Conservation (phyloP, 2,797 vertebrate genomes). For the Trematomus bernacchii region DNA sequence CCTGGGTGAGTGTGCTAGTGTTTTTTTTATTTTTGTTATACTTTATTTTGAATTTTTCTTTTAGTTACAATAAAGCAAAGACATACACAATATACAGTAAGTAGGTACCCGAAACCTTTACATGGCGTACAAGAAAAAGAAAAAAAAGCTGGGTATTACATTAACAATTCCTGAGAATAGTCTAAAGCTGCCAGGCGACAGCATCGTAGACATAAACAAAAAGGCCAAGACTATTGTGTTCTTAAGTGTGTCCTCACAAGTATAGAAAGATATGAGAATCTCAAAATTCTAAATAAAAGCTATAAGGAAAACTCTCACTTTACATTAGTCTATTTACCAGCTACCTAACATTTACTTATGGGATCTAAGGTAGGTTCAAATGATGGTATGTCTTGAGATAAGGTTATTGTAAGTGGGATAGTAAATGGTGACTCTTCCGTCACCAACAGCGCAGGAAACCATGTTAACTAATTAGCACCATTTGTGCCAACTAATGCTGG, state of each 20-base stretch:
- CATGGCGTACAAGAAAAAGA: too few relatives aligned
- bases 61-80: too few relatives aligned
- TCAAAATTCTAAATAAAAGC: background rate
- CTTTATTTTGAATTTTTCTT: too few relatives aligned
- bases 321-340: background rate
- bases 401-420: background rate
- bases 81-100: too few relatives aligned
- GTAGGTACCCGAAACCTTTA: too few relatives aligned
- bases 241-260: background rate
- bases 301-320: background rate
- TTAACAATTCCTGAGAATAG: background rate
- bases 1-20: background rate
- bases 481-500: too few relatives aligned
- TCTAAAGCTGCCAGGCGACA: too few relatives aligned
- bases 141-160: too few relatives aligned
- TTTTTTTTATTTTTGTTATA: too few relatives aligned
- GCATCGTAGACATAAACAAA: too few relatives aligned
- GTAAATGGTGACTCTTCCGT: background rate
- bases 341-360: background rate
- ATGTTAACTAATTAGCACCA: too few relatives aligned
- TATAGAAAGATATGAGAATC: constrained; percentile 1
- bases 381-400: background rate
- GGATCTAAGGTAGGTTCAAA: background rate
- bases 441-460: background rate
- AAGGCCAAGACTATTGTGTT: too few relatives aligned